Conservation (phyloP, 2,888 invertebrate species). For the Phortica okadai region DNA sequence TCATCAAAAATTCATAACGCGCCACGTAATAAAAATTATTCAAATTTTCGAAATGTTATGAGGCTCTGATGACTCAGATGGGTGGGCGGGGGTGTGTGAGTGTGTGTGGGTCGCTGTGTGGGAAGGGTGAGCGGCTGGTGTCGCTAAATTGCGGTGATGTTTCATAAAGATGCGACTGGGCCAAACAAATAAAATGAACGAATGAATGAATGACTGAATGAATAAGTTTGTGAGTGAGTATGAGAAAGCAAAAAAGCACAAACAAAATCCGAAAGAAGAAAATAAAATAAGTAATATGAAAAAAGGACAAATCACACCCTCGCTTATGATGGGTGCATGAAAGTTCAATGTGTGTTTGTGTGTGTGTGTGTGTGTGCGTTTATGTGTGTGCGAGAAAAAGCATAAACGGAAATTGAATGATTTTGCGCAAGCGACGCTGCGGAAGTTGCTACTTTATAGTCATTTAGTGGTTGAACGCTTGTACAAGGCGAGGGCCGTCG, state of each 20-base stretch:
- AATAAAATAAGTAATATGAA: conserved; percentile 19
- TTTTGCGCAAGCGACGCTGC: conserved; percentile 72
- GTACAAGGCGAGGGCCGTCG: background rate
- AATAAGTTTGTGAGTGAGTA: background rate
- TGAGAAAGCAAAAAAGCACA: conserved; percentile 8
- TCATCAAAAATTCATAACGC: conserved; percentile 74
- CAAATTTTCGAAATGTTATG: conserved; percentile 65
- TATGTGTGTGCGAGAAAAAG: background rate
- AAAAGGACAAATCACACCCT: conserved; percentile 73
- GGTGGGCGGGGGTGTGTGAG: conserved; percentile 7
- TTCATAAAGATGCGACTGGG: conserved; percentile 57
- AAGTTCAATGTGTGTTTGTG: background rate
- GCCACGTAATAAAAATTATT: conserved; percentile 73
- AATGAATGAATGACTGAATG: background rate
- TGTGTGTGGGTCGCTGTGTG: conserved; percentile 19
- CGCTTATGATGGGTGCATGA: conserved; percentile 32
- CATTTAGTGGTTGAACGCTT: conserved; percentile 72
- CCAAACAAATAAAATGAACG: conserved; percentile 28
- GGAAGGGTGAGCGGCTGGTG: conserved; percentile 38
- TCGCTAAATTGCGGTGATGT: conserved; percentile 67
- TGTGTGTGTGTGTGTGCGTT: background rate
- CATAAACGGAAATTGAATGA: conserved; percentile 73
- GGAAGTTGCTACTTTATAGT: conserved; percentile 74
- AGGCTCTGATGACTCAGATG: background rate
- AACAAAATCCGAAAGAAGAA: conserved; percentile 49